These are phyloP conservation scores for Calliphora vicina DNA, from an alignment of 1,140 invertebrate species.

Conservation along the genomic window DNA sequence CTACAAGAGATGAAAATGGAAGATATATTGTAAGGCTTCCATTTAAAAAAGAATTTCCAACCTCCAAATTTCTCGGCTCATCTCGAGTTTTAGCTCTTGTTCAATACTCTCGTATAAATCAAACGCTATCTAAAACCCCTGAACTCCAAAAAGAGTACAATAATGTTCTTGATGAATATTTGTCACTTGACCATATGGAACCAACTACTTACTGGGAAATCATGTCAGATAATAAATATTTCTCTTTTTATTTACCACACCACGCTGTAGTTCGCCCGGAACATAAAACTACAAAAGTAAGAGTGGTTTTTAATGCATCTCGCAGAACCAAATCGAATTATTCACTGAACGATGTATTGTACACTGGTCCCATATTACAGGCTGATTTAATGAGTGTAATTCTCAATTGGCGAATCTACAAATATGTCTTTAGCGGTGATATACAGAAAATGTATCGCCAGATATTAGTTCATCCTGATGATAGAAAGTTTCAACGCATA, in stretches of 20 bases:
- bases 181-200: not conserved
- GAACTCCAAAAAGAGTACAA: not conserved
- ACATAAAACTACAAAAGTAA: no score
- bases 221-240: no score
- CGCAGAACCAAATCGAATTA: no score
- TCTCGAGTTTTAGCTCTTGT: not conserved
- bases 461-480: not conserved
- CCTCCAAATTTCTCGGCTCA: not conserved
- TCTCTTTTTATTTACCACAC: no score
- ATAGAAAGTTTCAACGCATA: not conserved
- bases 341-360: no score
- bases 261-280: no score
- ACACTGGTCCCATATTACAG: no score
- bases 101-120: not conserved
- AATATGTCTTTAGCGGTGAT: conserved; percentile 17
- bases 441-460: conserved; percentile 28
- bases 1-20: not conserved
- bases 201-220: not conserved
- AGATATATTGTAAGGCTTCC: conserved; percentile 10
- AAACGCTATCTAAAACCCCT: not conserved
- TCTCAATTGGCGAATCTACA: no score
- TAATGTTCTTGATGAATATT: not conserved
- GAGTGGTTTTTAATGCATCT: no score
- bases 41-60: not conserved
- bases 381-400: no score